Evolutionary conservation across 2,113 vertebrate genomes (phyloP).

Genomic region (Piaya cayana): DNA sequence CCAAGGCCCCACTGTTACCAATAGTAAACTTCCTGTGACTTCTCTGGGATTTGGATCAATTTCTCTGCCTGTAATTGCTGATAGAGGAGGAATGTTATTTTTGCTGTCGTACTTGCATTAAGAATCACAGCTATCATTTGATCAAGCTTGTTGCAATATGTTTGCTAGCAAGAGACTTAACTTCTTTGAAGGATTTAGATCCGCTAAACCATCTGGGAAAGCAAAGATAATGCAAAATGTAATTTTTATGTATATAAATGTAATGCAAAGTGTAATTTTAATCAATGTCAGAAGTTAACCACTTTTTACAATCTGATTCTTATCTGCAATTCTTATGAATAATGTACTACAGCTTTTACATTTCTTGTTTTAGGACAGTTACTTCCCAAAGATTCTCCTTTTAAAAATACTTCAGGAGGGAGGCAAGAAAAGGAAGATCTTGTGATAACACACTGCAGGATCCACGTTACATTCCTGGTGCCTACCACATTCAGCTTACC

Average conservation of each 20-base stretch:
- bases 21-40: background rate
- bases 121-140: background rate
- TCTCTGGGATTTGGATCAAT: background rate
- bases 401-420: background rate
- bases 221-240: background rate
- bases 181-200: slow-evolving; percentile 8
- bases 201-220: slow-evolving; percentile 27
- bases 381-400: background rate
- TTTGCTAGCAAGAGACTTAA: background rate
- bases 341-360: background rate
- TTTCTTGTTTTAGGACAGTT: background rate
- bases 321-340: background rate
- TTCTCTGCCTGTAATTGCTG: background rate
- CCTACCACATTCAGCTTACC: background rate
- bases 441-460: background rate
- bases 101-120: background rate
- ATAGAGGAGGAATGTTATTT: background rate
- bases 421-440: background rate
- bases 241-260: slow-evolving; percentile 34
- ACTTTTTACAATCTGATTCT: background rate
- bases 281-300: background rate
- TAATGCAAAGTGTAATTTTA: slow-evolving; percentile 31
- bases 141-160: background rate
- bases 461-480: fast-evolving
- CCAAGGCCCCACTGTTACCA: background rate